A percentile compares a stretch with the other conserved stretches of the same genome.
phyloP scores from a whole-genome alignment of 1,140 invertebrate genomes.

The Drosophila virilis region DNA sequence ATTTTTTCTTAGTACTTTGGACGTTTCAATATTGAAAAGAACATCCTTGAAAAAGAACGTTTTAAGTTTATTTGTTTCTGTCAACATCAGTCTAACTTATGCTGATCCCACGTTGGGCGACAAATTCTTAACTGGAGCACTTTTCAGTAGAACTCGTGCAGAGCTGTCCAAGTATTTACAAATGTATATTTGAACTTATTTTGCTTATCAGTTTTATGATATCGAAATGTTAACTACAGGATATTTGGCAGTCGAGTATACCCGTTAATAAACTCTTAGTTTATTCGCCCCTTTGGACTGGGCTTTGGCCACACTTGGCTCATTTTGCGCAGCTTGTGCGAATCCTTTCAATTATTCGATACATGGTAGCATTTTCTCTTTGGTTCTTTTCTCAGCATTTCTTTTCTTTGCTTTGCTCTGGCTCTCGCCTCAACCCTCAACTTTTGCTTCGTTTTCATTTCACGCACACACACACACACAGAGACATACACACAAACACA shows the following conservation, averaged over 20 bases:
- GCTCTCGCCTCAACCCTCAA: conserved; percentile 49
- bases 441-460: conserved; percentile 73
- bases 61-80: too few relatives aligned
- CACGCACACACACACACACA: conserved; percentile 27
- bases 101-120: too few relatives aligned
- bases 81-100: too few relatives aligned
- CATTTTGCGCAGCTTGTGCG: conserved; percentile 52
- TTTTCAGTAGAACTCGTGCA: too few relatives aligned
- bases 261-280: too few relatives aligned
- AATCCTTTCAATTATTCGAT: conserved; percentile 81
- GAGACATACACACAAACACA: background rate
- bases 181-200: background rate
- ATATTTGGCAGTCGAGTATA: background rate
- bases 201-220: background rate
- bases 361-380: conserved; percentile 48
- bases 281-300: background rate
- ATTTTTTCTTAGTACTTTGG: too few relatives aligned
- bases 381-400: conserved; percentile 25
- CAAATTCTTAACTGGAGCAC: too few relatives aligned
- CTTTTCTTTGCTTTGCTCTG: conserved; percentile 37
- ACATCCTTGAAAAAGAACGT: too few relatives aligned
- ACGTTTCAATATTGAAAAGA: too few relatives aligned
- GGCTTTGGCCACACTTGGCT: conserved; percentile 9
- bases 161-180: too few relatives aligned
- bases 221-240: background rate